Evolutionary conservation across 2,888 invertebrate species (phyloP).

Genomic region (Amiota communis): DNA sequence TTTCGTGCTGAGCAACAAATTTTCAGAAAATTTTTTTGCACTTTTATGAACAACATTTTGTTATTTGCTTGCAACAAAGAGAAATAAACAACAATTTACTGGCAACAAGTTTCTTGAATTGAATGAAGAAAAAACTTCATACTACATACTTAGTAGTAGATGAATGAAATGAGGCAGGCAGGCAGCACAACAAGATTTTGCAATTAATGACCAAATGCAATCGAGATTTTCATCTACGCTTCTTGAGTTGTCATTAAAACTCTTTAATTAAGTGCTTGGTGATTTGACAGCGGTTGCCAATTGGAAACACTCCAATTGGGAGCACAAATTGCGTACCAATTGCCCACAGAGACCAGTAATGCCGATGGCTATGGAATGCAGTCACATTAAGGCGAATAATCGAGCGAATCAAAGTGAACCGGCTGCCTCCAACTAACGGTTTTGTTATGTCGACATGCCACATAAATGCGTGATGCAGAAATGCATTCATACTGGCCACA

Average conservation of each 20-base stretch:
- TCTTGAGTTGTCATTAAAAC: slow-evolving; percentile 41
- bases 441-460: slow-evolving; percentile 4
- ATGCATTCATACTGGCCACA: slow-evolving; percentile 55
- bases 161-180: neutral
- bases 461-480: slow-evolving; percentile 45
- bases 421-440: slow-evolving; percentile 51
- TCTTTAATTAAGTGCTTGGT: slow-evolving; percentile 57
- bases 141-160: no score
- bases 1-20: neutral
- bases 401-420: neutral
- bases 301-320: slow-evolving; percentile 48
- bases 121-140: no score
- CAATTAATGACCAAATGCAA: slow-evolving; percentile 37
- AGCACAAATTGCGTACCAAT: slow-evolving; percentile 64
- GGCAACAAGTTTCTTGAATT: neutral
- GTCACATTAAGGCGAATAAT: neutral
- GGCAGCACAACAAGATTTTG: slow-evolving; percentile 36
- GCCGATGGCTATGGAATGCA: slow-evolving; percentile 29
- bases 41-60: neutral
- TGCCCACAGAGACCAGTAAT: slow-evolving; percentile 36
- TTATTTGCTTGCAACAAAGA: neutral
- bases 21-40: no score
- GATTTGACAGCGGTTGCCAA: slow-evolving; percentile 59
- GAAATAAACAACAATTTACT: neutral
- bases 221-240: slow-evolving; percentile 12